Conservation (phyloP, 2,797 vertebrate species). For the Sebastes vulpes region DNA sequence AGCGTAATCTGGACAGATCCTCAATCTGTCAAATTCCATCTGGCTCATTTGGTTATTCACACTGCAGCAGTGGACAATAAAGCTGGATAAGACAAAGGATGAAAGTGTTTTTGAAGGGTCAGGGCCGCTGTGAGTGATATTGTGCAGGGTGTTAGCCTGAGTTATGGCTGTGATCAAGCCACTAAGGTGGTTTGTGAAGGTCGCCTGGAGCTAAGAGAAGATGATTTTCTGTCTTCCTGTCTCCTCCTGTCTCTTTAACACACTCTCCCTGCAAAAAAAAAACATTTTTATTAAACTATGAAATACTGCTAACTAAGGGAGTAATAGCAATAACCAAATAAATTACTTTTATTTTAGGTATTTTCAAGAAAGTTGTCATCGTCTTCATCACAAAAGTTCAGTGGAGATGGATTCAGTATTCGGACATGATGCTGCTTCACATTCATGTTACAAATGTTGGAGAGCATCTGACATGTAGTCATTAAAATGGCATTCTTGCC, state of each 20-base stretch:
- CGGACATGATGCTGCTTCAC: too few species aligned
- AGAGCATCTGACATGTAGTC: background rate
- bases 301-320: background rate
- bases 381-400: too few species aligned
- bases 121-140: background rate
- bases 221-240: background rate
- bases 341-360: background rate
- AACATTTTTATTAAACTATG: background rate
- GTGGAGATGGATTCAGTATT: background rate
- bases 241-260: background rate
- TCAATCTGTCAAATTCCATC: slow-evolving; percentile 40
- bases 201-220: slow-evolving; percentile 4
- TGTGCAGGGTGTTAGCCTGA: slow-evolving; percentile 13
- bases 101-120: slow-evolving; percentile 22
- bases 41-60: slow-evolving; percentile 30
- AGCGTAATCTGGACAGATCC: slow-evolving; percentile 27
- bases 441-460: too few species aligned
- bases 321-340: background rate
- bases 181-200: slow-evolving; percentile 41
- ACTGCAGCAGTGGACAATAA: background rate
- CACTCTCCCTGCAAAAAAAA: background rate
- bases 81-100: background rate
- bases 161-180: slow-evolving; percentile 41
- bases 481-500: background rate
- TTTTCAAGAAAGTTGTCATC: background rate